Conservation (phyloP, 2,888 invertebrate genomes). For the Nomada lathburiana region DNA sequence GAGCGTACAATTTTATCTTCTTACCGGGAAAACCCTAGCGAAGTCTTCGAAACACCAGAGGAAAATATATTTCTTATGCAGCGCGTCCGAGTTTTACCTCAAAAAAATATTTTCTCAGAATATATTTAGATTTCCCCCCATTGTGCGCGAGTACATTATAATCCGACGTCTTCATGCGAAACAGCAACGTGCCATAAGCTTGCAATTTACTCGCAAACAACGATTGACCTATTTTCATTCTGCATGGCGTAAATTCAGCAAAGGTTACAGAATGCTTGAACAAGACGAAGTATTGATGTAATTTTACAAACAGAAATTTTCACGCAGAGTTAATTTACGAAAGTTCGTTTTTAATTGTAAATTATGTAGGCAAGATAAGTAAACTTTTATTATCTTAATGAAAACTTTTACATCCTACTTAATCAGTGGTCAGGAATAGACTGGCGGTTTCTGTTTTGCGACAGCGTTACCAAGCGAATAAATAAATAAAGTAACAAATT, state of each 20-base stretch:
- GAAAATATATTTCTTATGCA: slow-evolving; percentile 45
- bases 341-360: no score
- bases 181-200: slow-evolving; percentile 26
- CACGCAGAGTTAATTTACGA: no score
- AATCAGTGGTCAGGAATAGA: no score
- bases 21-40: slow-evolving; percentile 11
- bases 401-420: no score
- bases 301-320: not conserved
- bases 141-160: slow-evolving; percentile 40
- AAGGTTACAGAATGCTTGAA: not conserved
- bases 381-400: no score
- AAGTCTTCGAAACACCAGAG: slow-evolving; percentile 4
- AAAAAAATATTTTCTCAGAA: slow-evolving; percentile 42
- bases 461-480: no score
- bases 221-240: slow-evolving; percentile 13
- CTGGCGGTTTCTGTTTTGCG: no score
- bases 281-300: not conserved
- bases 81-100: slow-evolving; percentile 17
- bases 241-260: not conserved
- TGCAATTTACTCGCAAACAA: slow-evolving; percentile 29
- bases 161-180: slow-evolving; percentile 20
- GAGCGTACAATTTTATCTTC: slow-evolving; percentile 35
- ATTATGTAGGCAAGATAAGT: no score
- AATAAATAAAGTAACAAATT: no score
- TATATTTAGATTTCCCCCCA: slow-evolving; percentile 42